Evolutionary conservation across 2,797 vertebrate species (phyloP), one percentile per base, ranked within the genome.

Genomic region (Phalanger gymnotis): DNA sequence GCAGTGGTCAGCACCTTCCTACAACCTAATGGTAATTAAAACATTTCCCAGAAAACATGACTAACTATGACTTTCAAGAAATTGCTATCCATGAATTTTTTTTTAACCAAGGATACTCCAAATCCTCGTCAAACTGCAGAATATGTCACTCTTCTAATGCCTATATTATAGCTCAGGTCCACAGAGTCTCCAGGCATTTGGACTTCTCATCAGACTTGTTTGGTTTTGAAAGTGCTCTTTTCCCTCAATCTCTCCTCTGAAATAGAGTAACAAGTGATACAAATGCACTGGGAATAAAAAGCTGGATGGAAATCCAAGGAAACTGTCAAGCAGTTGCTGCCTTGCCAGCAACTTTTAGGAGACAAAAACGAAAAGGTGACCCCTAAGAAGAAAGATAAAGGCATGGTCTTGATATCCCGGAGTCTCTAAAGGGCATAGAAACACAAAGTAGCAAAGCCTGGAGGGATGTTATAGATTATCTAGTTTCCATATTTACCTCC

Each of bases 31-130:
- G 1, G 54, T 91, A 90, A 96, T 11, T 58, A 92, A 93, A 93
- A 96, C n/a, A 54, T 22, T 97, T 94, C 94, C 92, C 53, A 92
- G 95, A 97, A 93, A 93, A 57, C 2, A 90, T 47, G 53, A 90
- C 28, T 90, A 90, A 61, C 34, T 51, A 0, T 0, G 0, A 25
- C 19, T 57, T 90, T 94, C 57, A 9, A 14, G 11, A 57, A 96
- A 91, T 92, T 22, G 28, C 58, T 93, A 95, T 90, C 93, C 73
- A 90, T 61, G 81, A 57, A 47, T 52, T 90, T 93, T 95, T 87
- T 27, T 56, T 56, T 56, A 6, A 56, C 5, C 55, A 95, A 94
- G 7, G 14, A 90, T 96, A 0, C 31, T 47, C 34, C 90, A 93
- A 91, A 61, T 90, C 34, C 54, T 92, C 92, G 93, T 96, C 93